Conservation (phyloP, 2,888 invertebrate species). For the Eudasyphora cyanicolor region DNA sequence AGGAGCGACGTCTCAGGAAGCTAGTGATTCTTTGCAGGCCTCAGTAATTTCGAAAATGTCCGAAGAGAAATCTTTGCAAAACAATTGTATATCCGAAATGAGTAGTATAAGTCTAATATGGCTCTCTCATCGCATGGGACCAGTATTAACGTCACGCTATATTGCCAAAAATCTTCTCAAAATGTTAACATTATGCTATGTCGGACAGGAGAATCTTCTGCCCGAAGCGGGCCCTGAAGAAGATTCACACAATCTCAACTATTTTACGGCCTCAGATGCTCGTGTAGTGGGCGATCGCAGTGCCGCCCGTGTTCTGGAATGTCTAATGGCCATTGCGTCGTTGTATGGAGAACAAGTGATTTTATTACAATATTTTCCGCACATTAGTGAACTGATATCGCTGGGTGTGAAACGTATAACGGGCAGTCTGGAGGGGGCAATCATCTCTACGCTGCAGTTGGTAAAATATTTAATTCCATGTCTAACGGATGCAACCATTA, state of each 20-base stretch:
- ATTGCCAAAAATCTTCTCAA: slow-evolving; percentile 94
- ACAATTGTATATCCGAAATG: slow-evolving; percentile 89
- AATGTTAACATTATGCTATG: slow-evolving; percentile 96
- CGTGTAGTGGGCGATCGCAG: slow-evolving; percentile 89
- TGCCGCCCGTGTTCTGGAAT: slow-evolving; percentile 93
- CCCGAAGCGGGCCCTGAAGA: slow-evolving; percentile 79
- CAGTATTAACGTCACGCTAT: slow-evolving; percentile 94
- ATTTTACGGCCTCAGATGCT: slow-evolving; percentile 84
- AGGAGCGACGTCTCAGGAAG: slow-evolving; percentile 61
- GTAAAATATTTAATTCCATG: slow-evolving; percentile 90
- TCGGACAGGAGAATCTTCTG: slow-evolving; percentile 88
- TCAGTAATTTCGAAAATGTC: slow-evolving; percentile 78
- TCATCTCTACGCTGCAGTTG: slow-evolving; percentile 91
- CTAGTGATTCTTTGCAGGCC: slow-evolving; percentile 76
- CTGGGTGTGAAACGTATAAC: slow-evolving; percentile 91
- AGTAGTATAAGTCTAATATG: slow-evolving; percentile 93
- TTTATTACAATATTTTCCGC: slow-evolving; percentile 93
- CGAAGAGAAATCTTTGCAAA: slow-evolving; percentile 76
- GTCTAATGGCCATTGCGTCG: slow-evolving; percentile 92
- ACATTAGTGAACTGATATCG: slow-evolving; percentile 91
- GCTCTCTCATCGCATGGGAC: slow-evolving; percentile 95
- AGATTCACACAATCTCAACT: slow-evolving; percentile 81
- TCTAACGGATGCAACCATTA: slow-evolving; percentile 90
- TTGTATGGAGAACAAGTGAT: slow-evolving; percentile 94
- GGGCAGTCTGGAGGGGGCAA: slow-evolving; percentile 91